Evolutionary conservation across 2,113 vertebrate species (phyloP).

Genomic region (Brienomyrus longianalis): DNA sequence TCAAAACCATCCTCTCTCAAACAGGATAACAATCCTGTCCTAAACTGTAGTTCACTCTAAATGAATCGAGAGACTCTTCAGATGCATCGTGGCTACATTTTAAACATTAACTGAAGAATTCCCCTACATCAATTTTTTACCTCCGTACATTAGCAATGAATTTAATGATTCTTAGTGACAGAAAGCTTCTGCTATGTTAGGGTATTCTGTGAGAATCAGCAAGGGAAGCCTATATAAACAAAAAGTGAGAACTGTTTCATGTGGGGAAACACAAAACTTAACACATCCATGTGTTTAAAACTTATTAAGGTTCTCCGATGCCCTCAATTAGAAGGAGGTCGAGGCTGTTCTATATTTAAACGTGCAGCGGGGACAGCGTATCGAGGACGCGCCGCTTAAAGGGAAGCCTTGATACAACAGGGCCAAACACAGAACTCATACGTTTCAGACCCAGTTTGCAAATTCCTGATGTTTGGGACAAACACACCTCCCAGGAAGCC

Average conservation of each 20-base stretch:
- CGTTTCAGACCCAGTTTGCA: not conserved
- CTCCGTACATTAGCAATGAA: not conserved
- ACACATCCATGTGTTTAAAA: constrained; percentile 39
- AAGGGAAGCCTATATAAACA: not conserved
- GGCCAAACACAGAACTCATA: not conserved
- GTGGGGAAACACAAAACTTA: constrained; percentile 34
- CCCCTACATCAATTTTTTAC: not conserved
- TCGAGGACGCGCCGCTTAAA: constrained; percentile 50
- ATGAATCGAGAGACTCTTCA: not conserved
- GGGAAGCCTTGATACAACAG: constrained; percentile 31
- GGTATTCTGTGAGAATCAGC: not conserved
- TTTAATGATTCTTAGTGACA: not conserved
- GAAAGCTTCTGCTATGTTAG: not conserved
- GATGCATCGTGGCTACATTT: not conserved
- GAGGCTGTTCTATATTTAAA: constrained; percentile 56
- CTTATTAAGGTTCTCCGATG: constrained; percentile 52
- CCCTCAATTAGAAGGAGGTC: constrained; percentile 67
- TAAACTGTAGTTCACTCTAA: not conserved
- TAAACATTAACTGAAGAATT: not conserved
- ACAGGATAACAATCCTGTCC: not conserved
- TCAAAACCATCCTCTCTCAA: not conserved
- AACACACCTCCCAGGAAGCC: not conserved
- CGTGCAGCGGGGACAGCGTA: constrained; percentile 37
- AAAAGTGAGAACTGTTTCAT: not conserved
- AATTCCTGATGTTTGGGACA: not conserved